phyloP scores from a whole-genome alignment of 1,140 invertebrate genomes.

The Atta colombica region DNA sequence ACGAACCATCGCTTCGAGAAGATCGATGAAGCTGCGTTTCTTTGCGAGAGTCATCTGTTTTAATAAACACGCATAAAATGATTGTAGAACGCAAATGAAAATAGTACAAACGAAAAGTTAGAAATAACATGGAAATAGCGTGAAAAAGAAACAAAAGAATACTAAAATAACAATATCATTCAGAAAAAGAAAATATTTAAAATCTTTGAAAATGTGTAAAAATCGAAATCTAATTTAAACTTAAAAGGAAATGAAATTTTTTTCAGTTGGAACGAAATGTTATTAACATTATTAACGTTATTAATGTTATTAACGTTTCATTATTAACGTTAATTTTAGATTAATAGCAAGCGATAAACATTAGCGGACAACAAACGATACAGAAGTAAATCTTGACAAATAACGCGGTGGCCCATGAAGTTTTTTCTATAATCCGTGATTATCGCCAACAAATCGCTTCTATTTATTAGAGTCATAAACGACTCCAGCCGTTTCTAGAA shows the following conservation, averaged over 20 bases:
- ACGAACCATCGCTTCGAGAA: neutral
- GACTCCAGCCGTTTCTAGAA: slow-evolving; percentile 17
- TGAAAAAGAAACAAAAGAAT: neutral
- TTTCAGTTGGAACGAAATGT: neutral
- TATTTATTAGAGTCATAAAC: slow-evolving; percentile 52
- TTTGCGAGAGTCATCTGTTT: slow-evolving; percentile 42
- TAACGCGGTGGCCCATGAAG: neutral
- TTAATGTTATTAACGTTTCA: too few species aligned
- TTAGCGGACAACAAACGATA: neutral
- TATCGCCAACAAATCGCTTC: slow-evolving; percentile 29
- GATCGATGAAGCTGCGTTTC: slow-evolving; percentile 55
- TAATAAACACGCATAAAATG: slow-evolving; percentile 36
- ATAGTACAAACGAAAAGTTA: neutral
- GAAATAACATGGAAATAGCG: neutral
- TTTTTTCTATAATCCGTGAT: slow-evolving; percentile 48
- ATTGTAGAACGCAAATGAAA: neutral
- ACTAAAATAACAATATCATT: neutral
- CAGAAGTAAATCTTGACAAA: neutral
- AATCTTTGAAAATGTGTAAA: neutral
- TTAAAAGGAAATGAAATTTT: neutral
- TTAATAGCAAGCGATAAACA: slow-evolving; percentile 1
- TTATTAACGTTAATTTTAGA: slow-evolving; percentile 10
- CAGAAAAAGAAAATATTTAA: neutral
- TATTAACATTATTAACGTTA: too few species aligned
- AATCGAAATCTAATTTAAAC: neutral